These are phyloP conservation scores for Rhynchomys soricoides DNA, from an alignment of 2,113 vertebrate species.

Conservation along the genomic window DNA sequence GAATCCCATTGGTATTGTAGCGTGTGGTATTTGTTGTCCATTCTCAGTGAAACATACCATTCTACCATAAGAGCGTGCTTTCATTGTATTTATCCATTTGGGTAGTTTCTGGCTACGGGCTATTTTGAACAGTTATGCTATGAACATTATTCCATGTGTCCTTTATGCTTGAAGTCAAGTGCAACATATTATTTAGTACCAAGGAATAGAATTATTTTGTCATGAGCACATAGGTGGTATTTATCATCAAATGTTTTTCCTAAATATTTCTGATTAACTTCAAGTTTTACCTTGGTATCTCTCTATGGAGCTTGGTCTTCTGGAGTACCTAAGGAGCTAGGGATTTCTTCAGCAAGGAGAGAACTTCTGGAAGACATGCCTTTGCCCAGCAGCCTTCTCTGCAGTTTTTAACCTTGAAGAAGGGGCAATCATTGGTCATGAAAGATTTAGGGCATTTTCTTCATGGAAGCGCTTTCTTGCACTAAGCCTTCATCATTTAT, in stretches of 20 bases:
- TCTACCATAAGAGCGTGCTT: not conserved
- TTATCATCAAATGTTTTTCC: not conserved
- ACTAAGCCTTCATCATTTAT: not conserved
- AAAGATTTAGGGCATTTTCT: not conserved
- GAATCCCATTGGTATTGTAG: not conserved
- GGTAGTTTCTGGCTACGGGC: not conserved
- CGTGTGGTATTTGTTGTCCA: not conserved
- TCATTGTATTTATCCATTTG: not conserved
- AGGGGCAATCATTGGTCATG: not conserved
- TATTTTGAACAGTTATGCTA: not conserved
- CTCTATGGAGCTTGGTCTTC: not conserved
- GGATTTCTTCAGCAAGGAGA: not conserved
- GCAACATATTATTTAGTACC: not conserved
- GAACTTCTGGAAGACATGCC: not conserved
- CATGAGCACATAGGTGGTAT: not conserved
- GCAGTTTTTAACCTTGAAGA: not conserved
- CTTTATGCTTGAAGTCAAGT: not conserved
- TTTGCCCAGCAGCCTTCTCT: not conserved
- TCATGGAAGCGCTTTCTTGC: not conserved
- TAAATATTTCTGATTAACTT: not conserved
- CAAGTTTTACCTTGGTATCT: not conserved
- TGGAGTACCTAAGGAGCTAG: not conserved
- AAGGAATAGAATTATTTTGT: not conserved
- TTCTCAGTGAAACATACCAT: not conserved
- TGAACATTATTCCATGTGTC: not conserved